Conservation (phyloP, 2,888 invertebrate genomes). For the Trachelus tabidus region DNA sequence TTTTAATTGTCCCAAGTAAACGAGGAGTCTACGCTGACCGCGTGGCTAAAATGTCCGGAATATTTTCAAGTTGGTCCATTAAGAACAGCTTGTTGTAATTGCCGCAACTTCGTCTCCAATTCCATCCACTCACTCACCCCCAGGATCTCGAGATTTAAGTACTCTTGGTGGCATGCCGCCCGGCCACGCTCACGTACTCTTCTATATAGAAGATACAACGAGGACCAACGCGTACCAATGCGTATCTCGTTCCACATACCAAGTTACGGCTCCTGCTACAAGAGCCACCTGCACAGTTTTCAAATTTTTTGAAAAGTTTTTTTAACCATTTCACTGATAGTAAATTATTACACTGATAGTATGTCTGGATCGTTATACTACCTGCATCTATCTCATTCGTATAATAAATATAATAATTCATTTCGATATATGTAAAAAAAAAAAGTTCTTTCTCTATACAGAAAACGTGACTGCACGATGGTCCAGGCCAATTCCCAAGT, state of each 20-base stretch:
- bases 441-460: neutral
- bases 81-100: constrained; percentile 53
- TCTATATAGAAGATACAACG: neutral
- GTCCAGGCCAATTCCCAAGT: constrained; percentile 38
- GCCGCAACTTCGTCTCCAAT: constrained; percentile 19
- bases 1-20: constrained; percentile 53
- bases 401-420: neutral
- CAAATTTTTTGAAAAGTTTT: constrained; percentile 28
- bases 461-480: constrained; percentile 48
- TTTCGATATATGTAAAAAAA: neutral
- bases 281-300: constrained; percentile 8
- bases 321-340: neutral
- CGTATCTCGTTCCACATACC: constrained; percentile 27
- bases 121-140: constrained; percentile 14
- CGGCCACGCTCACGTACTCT: constrained; percentile 47
- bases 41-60: constrained; percentile 52
- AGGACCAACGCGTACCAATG: neutral
- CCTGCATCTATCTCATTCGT: neutral
- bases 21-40: constrained; percentile 34
- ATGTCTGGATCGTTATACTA: neutral
- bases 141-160: constrained; percentile 49
- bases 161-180: constrained; percentile 39
- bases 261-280: constrained; percentile 14
- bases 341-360: neutral
- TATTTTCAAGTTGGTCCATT: constrained; percentile 53